A percentile compares a stretch with the other conserved stretches of the same genome.
phyloP scores from a whole-genome alignment of 2,797 vertebrate genomes.

The Lindbergichthys nudifrons region DNA sequence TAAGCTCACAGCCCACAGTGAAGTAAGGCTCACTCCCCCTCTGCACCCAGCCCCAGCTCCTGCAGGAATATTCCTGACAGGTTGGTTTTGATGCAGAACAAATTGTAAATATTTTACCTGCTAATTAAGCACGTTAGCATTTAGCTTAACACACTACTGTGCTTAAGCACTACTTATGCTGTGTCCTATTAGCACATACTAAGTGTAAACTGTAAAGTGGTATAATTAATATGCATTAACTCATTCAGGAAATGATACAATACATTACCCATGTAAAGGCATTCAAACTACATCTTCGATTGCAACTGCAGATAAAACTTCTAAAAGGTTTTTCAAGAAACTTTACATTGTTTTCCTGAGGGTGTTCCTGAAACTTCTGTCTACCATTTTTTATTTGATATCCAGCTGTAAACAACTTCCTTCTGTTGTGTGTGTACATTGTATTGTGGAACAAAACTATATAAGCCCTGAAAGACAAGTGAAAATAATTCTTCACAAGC shows the following conservation, averaged over 20 bases:
- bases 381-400: background rate
- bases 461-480: background rate
- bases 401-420: background rate
- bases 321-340: no score
- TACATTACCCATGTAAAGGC: background rate
- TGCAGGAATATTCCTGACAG: conserved; percentile 21
- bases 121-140: background rate
- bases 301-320: no score
- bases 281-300: background rate
- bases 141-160: background rate
- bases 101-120: no score
- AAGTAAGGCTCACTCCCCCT: conserved; percentile 40
- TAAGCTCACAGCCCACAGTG: conserved; percentile 46
- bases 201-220: background rate
- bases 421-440: background rate
- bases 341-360: background rate
- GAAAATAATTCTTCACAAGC: no score
- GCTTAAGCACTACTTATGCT: no score
- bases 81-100: background rate
- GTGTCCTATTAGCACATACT: no score
- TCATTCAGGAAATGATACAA: background rate
- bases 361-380: background rate
- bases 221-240: background rate
- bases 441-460: background rate
- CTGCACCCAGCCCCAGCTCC: conserved; percentile 26